A percentile compares a stretch with the other conserved stretches of the same genome.
phyloP scores from a whole-genome alignment of 2,113 vertebrate species.

The Tylochromis polylepis region DNA sequence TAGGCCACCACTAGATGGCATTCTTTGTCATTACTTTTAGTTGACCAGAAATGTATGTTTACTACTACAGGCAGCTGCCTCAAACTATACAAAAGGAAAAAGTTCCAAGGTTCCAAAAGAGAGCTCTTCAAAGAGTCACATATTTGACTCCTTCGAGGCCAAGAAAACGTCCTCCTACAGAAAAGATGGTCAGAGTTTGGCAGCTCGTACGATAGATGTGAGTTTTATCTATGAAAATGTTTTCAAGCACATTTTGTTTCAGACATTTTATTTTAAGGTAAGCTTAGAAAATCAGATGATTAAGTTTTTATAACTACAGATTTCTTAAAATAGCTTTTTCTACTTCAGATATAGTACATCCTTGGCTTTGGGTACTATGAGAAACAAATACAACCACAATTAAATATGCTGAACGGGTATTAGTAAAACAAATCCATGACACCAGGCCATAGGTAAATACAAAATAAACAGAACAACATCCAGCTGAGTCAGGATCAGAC shows the following conservation, averaged over 20 bases:
- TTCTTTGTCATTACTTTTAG: background rate
- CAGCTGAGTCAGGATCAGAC: background rate
- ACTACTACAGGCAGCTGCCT: background rate
- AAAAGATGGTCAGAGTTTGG: background rate
- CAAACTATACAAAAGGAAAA: background rate
- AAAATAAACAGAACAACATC: background rate
- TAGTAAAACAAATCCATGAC: background rate
- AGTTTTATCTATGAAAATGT: background rate
- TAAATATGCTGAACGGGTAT: background rate
- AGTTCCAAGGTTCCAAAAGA: slow-evolving; percentile 13
- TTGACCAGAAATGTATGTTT: background rate
- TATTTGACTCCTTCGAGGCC: slow-evolving; percentile 35
- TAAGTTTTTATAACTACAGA: background rate
- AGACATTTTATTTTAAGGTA: background rate
- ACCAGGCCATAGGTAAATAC: background rate
- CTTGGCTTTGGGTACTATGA: background rate
- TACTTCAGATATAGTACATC: background rate
- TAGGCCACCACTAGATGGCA: background rate
- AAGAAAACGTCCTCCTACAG: slow-evolving; percentile 20
- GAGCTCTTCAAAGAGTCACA: slow-evolving; percentile 1
- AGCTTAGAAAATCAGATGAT: background rate
- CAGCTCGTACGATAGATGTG: background rate
- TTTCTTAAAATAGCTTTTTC: background rate
- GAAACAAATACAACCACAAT: background rate
- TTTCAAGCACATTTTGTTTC: background rate